Evolutionary conservation across 2,113 vertebrate genomes (phyloP), one percentile per base, ranked within the genome.

Genomic region (Gopherus evgoodei): DNA sequence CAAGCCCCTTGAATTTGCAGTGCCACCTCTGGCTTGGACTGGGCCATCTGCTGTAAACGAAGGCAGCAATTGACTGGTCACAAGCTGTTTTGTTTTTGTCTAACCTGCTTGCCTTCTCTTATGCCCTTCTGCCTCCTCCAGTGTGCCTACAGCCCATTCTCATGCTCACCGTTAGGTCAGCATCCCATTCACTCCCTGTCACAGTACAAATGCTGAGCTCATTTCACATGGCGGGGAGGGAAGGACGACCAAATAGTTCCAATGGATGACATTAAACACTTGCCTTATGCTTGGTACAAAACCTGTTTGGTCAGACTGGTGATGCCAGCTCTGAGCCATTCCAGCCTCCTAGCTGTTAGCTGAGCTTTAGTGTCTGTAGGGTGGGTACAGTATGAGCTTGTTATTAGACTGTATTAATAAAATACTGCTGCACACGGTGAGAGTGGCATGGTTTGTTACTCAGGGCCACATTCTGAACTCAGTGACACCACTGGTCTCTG

Each of bases 161-260:
- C 69, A 22, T 75, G 69, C 59, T 35, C 59, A 16, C 59, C 14
- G 2, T 35, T 42, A 38, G 69, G 19, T 72, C 16, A 69, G 5
- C 29, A 42, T 24, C 69, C 59, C 38, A 75, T 42, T 19, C 19
- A 24, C 11, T 14, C 21, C 72, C 57, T 10, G 0, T 10, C 27
- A 27, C 52, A 42, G 29, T 25, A 2, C 44, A 3, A 8, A 13
- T 0, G 1, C 24, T 0, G 0, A 52, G 22, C 69, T 75, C 9
- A 75, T 24, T 38, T 10, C 69, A 38, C n/a, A 24, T 42, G 65
- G 13, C 4, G 4, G 13, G 50, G 50, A 50, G 50, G 50, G 50
- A 50, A 50, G 49, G 49, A 14, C 1, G 49, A 65, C n/a, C 69
- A 21, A 19, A 75, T 42, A 11, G 69, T 42, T 75, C n/a, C 5